phyloP scores from a whole-genome alignment of 2,888 invertebrate species.

The Xiphydria camelus region DNA sequence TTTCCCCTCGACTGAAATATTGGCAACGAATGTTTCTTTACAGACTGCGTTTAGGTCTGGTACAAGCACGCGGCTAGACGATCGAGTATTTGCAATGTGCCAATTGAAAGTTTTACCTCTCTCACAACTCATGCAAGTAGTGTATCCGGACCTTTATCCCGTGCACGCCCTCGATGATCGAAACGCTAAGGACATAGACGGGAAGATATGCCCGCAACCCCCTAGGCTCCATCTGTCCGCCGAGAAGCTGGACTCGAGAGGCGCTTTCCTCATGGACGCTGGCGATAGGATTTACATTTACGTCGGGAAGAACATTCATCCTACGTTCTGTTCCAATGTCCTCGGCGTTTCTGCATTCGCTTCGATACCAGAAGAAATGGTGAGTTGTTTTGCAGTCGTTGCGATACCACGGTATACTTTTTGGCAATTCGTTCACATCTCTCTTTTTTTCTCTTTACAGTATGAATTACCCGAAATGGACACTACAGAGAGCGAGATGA shows the following conservation, averaged over 20 bases:
- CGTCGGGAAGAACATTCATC: conserved; percentile 78
- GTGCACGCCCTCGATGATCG: conserved; percentile 72
- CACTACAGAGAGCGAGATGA: conserved; percentile 71
- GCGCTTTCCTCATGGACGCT: conserved; percentile 90
- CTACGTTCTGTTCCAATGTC: conserved; percentile 74
- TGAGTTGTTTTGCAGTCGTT: conserved; percentile 43
- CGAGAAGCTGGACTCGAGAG: conserved; percentile 78
- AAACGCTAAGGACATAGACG: conserved; percentile 56
- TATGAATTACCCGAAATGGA: conserved; percentile 77
- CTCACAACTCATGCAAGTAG: conserved; percentile 74
- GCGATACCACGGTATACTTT: no score
- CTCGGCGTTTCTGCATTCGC: conserved; percentile 76
- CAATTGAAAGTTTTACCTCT: conserved; percentile 89
- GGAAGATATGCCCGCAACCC: conserved; percentile 65
- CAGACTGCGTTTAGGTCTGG: conserved; percentile 89
- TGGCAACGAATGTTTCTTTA: conserved; percentile 23
- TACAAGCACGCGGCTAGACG: conserved; percentile 86
- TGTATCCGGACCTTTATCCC: conserved; percentile 93
- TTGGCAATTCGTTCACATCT: conserved; percentile 1
- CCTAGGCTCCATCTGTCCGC: conserved; percentile 85
- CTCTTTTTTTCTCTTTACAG: conserved; percentile 54
- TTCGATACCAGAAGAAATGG: conserved; percentile 74
- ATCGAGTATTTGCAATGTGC: conserved; percentile 91
- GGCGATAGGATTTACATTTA: conserved; percentile 81
- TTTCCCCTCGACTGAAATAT: no score